phyloP scores from a whole-genome alignment of 2,113 vertebrate species.

The Melanocharis versteri region DNA sequence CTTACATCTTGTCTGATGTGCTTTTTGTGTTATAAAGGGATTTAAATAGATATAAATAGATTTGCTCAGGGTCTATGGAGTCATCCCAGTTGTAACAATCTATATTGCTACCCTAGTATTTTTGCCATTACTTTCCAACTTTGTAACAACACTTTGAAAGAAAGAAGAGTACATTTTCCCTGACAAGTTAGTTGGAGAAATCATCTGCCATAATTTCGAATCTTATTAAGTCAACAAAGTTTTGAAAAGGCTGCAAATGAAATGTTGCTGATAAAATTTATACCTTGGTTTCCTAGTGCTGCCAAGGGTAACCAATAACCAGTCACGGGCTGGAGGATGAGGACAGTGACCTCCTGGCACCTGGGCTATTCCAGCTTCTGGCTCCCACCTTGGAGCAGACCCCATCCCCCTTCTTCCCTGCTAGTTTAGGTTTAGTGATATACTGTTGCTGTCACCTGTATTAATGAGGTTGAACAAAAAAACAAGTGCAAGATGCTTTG shows the following conservation, averaged over 20 bases:
- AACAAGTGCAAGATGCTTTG: background rate
- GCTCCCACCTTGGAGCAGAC: background rate
- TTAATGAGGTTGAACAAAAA: background rate
- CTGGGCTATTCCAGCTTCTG: background rate
- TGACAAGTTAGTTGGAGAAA: background rate
- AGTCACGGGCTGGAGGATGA: background rate
- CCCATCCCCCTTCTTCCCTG: background rate
- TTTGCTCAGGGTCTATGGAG: background rate
- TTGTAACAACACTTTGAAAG: background rate
- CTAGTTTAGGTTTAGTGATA: background rate
- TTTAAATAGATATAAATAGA: no score
- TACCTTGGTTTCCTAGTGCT: background rate
- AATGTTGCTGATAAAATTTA: background rate
- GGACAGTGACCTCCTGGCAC: background rate
- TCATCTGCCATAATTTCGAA: background rate
- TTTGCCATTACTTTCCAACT: background rate
- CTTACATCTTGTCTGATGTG: background rate
- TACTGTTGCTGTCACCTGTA: background rate
- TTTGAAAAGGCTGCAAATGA: background rate
- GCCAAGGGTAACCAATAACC: background rate
- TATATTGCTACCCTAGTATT: background rate
- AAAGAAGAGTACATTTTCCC: background rate
- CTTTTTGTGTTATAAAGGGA: background rate
- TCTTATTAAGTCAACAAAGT: background rate
- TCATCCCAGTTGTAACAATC: background rate